phyloP scores from a whole-genome alignment of 1,140 invertebrate genomes.

The Dendrolimus kikuchii region DNA sequence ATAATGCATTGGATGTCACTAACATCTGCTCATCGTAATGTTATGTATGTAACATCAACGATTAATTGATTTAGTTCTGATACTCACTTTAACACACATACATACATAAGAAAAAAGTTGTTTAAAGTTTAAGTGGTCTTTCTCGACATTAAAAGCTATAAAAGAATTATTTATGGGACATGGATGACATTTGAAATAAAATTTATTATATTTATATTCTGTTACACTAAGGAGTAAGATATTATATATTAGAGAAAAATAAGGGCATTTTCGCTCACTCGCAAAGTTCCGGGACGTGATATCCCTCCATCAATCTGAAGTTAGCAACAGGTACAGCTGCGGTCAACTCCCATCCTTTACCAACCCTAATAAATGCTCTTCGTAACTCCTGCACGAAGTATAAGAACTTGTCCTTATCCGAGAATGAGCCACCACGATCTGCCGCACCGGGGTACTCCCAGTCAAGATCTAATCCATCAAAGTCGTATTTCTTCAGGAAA shows the following conservation, averaged over 20 bases:
- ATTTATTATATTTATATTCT: too few relatives aligned
- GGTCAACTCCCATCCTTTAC: constrained; percentile 88
- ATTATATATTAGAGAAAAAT: not conserved
- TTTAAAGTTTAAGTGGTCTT: too few relatives aligned
- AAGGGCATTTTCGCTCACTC: constrained; percentile 74
- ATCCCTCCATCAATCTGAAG: constrained; percentile 88
- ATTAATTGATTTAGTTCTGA: too few relatives aligned
- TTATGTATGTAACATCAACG: too few relatives aligned
- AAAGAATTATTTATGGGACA: too few relatives aligned
- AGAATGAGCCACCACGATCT: constrained; percentile 86
- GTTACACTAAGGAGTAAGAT: too few relatives aligned
- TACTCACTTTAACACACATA: too few relatives aligned
- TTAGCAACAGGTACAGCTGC: constrained; percentile 90
- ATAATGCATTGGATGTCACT: too few relatives aligned
- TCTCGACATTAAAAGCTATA: too few relatives aligned
- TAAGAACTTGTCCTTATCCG: constrained; percentile 88
- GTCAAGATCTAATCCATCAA: constrained; percentile 89
- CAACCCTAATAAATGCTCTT: constrained; percentile 82
- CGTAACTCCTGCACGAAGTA: constrained; percentile 87
- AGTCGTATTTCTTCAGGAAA: constrained; percentile 83
- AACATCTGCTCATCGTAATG: too few relatives aligned
- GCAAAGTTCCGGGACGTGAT: constrained; percentile 90
- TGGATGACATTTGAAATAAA: too few relatives aligned
- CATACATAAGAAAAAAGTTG: too few relatives aligned
- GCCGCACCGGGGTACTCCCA: constrained; percentile 92